Percentiles rank a stretch among this genome's conserved stretches.
phyloP scores from a whole-genome alignment of 1,140 invertebrate species.

The Trichogramma pretiosum region DNA sequence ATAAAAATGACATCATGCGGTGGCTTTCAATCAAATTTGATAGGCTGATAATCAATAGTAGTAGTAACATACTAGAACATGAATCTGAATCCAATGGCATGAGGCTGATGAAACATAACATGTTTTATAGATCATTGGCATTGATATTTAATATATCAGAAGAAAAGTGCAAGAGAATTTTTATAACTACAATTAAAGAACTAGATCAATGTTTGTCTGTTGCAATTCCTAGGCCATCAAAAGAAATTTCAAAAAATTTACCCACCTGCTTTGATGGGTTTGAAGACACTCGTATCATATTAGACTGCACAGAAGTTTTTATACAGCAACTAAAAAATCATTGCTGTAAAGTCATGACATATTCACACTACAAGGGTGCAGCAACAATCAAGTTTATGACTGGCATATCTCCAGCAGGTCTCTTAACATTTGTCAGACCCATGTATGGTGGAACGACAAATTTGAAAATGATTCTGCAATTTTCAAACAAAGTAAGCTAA shows the following conservation, averaged over 20 bases:
- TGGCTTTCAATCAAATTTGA: too few relatives aligned
- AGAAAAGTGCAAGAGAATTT: slow-evolving; percentile 7
- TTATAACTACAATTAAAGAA: slow-evolving; percentile 1
- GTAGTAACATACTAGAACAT: too few relatives aligned
- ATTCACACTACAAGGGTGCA: slow-evolving; percentile 28
- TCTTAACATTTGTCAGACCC: slow-evolving; percentile 21
- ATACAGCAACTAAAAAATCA: slow-evolving; percentile 19
- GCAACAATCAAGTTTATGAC: slow-evolving; percentile 31
- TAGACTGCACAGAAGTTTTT: slow-evolving; percentile 24
- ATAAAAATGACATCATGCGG: too few relatives aligned
- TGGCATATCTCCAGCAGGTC: slow-evolving; percentile 20
- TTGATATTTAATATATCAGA: slow-evolving; percentile 1
- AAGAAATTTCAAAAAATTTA: slow-evolving; percentile 13
- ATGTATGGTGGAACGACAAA: slow-evolving; percentile 25
- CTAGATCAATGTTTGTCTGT: slow-evolving; percentile 7
- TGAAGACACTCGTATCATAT: slow-evolving; percentile 15
- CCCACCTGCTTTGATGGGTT: slow-evolving; percentile 18
- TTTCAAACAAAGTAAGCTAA: slow-evolving; percentile 15
- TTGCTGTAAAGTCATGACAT: slow-evolving; percentile 16
- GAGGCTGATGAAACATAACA: slow-evolving; percentile 17
- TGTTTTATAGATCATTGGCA: slow-evolving; percentile 7
- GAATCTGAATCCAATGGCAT: too few relatives aligned
- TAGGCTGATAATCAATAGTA: too few relatives aligned
- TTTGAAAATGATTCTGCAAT: slow-evolving; percentile 32
- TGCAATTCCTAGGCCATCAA: slow-evolving; percentile 6